These are phyloP conservation scores for Trichoplusia ni DNA, from an alignment of 1,140 invertebrate species.

Conservation along the genomic window DNA sequence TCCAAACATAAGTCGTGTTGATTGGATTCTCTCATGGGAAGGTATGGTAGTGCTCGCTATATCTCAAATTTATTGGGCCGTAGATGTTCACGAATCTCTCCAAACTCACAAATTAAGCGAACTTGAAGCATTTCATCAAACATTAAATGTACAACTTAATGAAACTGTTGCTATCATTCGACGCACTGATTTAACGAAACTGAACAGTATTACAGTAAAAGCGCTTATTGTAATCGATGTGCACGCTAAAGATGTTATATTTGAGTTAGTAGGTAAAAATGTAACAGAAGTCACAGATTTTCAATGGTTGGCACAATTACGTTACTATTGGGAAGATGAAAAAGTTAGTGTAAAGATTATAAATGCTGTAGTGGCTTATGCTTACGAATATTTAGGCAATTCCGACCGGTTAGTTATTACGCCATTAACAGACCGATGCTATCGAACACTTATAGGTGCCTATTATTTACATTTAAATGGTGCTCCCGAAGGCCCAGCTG, in stretches of 20 bases:
- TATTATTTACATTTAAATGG: constrained; percentile 93
- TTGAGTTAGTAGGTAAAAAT: constrained; percentile 86
- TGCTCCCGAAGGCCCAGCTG: constrained; percentile 94
- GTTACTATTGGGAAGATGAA: constrained; percentile 95
- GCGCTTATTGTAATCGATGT: constrained; percentile 95
- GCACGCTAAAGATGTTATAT: constrained; percentile 94
- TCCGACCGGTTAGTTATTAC: constrained; percentile 91
- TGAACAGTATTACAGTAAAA: constrained; percentile 89
- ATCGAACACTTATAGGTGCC: constrained; percentile 94
- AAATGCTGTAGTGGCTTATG: constrained; percentile 92
- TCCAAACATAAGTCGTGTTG: constrained; percentile 82
- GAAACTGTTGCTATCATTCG: constrained; percentile 85
- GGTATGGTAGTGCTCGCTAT: constrained; percentile 95
- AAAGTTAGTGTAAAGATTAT: constrained; percentile 91
- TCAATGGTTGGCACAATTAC: constrained; percentile 94
- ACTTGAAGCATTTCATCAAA: constrained; percentile 81
- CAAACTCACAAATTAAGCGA: constrained; percentile 81
- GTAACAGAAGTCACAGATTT: constrained; percentile 91
- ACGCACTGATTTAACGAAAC: constrained; percentile 82
- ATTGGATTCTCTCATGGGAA: constrained; percentile 93
- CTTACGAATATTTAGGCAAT: constrained; percentile 96
- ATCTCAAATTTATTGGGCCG: constrained; percentile 94
- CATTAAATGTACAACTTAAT: constrained; percentile 83
- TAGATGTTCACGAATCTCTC: constrained; percentile 88
- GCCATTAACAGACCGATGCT: constrained; percentile 93